Base-by-base conservation (phyloP, 2,888 invertebrate genomes). In the Drosophila borealis region DNA sequence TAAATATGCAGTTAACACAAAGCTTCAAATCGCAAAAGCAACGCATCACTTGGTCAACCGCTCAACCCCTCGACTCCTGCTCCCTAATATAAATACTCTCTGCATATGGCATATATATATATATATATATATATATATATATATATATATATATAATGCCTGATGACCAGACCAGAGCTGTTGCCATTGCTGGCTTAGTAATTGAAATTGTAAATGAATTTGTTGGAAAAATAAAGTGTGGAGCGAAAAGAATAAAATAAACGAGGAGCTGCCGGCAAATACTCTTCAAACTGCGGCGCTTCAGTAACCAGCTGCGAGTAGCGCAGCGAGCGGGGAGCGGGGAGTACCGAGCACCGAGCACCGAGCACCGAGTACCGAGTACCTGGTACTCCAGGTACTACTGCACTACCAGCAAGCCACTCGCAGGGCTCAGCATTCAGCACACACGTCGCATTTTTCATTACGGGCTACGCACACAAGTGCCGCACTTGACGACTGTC, bases 131-230 rank as follows among this genome's bases (percentile, higher is more conserved):
- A 17, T 17, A 17, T 17, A n/a, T 44, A 34, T 34, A 34, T 4
- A 11, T 2, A 11, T 17, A 1, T 17, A 17, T 1, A 17, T 17
- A 17, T 17, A n/a, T 44, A 66, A 41, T 36, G 45, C 37, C 57
- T 21, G 51, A 29, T 51, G 66, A 44, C 37, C 51, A 48, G 46
- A 48, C 14, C 36, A 19, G 36, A 13, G 36, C 39, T 6, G 46
- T 21, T 4, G 51, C 45, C 54, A 45, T 54, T 60, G 74, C 61
- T 63, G 59, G 67, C 59, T 72, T 63, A 59, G 84, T 79, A 88
- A 85, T 81, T 85, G 80, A 68, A 82, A 84, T 81, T 75, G 70
- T 78, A 86, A 86, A 81, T 85, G 65, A 75, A 81, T 81, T 86
- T 72, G 75, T 75, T 70, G 75, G 55, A 42, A 59, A 44, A 65